phyloP scores from a whole-genome alignment of 2,113 vertebrate genomes.

The Odocoileus virginianus region DNA sequence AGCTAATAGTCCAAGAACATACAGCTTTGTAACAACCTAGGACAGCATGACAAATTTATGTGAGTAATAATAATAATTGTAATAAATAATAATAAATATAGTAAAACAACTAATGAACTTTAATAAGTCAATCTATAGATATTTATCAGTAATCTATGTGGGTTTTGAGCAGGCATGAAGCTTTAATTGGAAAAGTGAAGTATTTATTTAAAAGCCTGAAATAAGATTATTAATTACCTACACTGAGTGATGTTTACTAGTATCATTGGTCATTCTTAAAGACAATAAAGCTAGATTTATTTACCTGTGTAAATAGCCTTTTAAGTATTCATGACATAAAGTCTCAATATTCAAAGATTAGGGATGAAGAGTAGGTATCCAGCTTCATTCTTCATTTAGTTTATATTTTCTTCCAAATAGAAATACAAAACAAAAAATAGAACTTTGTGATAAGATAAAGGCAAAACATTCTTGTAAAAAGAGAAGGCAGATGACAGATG shows the following conservation, averaged over 20 bases:
- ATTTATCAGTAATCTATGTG: background rate
- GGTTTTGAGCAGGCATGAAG: background rate
- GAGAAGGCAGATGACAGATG: background rate
- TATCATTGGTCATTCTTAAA: background rate
- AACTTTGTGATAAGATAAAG: background rate
- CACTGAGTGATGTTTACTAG: background rate
- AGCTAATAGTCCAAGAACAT: background rate
- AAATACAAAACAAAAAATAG: background rate
- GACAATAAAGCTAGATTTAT: background rate
- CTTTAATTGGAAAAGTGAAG: conserved; percentile 3
- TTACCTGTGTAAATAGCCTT: background rate
- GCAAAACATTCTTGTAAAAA: background rate
- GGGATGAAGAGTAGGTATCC: background rate
- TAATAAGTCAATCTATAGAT: background rate
- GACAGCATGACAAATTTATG: background rate
- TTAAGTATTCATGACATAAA: background rate
- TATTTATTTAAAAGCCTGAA: background rate
- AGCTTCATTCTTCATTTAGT: background rate
- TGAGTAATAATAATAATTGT: background rate
- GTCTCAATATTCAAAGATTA: background rate
- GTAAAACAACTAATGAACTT: background rate
- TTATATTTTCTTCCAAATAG: background rate
- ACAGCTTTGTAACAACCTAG: background rate
- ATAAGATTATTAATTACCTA: background rate
- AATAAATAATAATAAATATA: background rate